Evolutionary conservation across 2,797 vertebrate genomes (phyloP), one percentile per base, ranked within the genome.

Genomic region (Buphagus erythrorhynchus): DNA sequence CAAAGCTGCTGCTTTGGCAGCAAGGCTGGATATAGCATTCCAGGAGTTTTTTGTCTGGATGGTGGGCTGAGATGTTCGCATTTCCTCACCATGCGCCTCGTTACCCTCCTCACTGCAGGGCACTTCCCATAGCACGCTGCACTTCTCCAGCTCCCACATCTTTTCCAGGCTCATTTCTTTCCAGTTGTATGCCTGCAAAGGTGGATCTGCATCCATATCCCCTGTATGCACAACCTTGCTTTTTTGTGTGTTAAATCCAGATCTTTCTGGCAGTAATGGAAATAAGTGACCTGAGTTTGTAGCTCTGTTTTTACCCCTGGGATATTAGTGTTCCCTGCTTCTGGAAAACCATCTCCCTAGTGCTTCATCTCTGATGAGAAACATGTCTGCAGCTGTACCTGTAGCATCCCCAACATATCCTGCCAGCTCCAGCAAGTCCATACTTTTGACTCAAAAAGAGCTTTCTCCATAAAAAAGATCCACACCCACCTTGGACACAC

Each of bases 71-170:
- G 43, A 16, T 29, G 21, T 43, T 31, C 5, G 0, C 0, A 0
- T 93, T 88, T 55, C 40, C 35, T 13, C 31, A 7, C 31, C 0
- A 0, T 17, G 40, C 8, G 3, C 51, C 51, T 83, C 2, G 0
- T 8, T 52, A 33, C 29, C 57, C 29, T 31, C 9, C 48, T 74
- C 7, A 1, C 42, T 46, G 45, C 0, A 0, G 18, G 45, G 31
- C 38, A 11, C 42, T 5, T 10, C 63, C 43, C 2, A 2, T 11
- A 31, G 36, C 16, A 1, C 5, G 2, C n/a, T 46, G n/a, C 38
- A 25, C 9, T 78, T 25, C 17, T 52, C 29, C 69, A 54, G 9
- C 58, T 86, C 49, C 59, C 55, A 10, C 13, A 2, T 59, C 28
- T 89, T 94, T 65, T 62, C 61, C 73, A 43, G 51, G 20, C 46